These are phyloP conservation scores for Hemithea aestivaria DNA, from an alignment of 2,888 invertebrate species.

Conservation along the genomic window DNA sequence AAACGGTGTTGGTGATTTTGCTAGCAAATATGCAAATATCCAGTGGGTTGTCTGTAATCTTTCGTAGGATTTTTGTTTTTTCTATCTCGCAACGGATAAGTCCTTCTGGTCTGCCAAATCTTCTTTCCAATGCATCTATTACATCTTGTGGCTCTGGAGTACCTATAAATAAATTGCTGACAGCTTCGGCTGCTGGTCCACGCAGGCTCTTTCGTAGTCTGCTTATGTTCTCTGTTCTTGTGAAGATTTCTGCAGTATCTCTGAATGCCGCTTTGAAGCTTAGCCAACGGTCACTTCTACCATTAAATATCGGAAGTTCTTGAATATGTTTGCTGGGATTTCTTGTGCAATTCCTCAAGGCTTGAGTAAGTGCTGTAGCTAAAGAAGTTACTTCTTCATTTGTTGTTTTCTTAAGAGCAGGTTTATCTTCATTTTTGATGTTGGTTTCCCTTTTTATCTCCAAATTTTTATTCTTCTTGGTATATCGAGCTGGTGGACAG, in stretches of 20 bases:
- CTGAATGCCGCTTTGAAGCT: too few species aligned
- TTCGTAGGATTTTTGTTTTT: background rate
- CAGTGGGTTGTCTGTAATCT: background rate
- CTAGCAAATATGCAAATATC: background rate
- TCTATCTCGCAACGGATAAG: background rate
- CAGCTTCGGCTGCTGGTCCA: background rate
- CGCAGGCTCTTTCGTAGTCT: background rate
- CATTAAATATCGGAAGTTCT: too few species aligned
- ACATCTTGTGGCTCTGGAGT: background rate
- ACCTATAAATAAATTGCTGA: background rate
- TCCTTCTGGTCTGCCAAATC: background rate
- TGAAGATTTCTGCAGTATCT: background rate
- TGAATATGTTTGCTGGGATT: background rate
- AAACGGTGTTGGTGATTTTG: background rate
- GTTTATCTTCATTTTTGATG: too few species aligned
- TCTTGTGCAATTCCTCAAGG: too few species aligned
- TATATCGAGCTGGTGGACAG: too few species aligned
- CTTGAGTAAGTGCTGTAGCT: too few species aligned
- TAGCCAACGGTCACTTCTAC: too few species aligned
- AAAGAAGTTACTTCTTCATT: too few species aligned
- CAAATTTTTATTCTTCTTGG: too few species aligned
- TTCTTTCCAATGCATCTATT: background rate
- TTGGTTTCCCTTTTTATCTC: too few species aligned
- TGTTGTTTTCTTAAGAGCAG: too few species aligned
- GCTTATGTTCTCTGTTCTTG: background rate